Evolutionary conservation across 2,113 vertebrate species (phyloP).

Genomic region (Struthio camelus): DNA sequence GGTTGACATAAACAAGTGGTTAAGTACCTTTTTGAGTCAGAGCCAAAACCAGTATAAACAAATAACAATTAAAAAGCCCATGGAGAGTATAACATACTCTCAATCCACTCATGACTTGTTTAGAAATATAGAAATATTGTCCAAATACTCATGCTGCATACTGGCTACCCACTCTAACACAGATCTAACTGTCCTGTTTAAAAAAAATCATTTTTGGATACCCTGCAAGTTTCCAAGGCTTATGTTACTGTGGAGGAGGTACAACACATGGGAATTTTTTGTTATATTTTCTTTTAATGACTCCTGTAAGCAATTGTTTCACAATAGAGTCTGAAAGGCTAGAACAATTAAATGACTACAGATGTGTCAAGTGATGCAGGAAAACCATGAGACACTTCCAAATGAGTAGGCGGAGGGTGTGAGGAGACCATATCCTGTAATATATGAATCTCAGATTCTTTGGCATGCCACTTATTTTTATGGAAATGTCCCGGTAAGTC

Average conservation of each 20-base stretch:
- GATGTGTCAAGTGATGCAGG: constrained; percentile 70
- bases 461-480: constrained; percentile 58
- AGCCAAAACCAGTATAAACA: not conserved
- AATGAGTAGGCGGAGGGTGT: constrained; percentile 66
- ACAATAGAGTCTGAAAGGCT: constrained; percentile 57
- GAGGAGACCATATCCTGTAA: constrained; percentile 69
- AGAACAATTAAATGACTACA: constrained; percentile 71
- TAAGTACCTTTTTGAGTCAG: constrained; percentile 11
- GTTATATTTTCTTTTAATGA: constrained; percentile 61
- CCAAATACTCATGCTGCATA: not conserved
- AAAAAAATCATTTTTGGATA: not conserved
- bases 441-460: constrained; percentile 64
- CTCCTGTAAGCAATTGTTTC: constrained; percentile 64
- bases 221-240: constrained; percentile 35
- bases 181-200: constrained; percentile 20
- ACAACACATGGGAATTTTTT: constrained; percentile 29
- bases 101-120: not conserved
- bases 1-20: not conserved
- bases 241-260: constrained; percentile 37
- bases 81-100: not conserved
- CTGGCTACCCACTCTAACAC: not conserved
- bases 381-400: constrained; percentile 69
- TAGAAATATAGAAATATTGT: not conserved
- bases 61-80: not conserved
- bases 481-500: constrained; percentile 53